phyloP scores from a whole-genome alignment of 2,797 vertebrate species.

The Propithecus perrieri region DNA sequence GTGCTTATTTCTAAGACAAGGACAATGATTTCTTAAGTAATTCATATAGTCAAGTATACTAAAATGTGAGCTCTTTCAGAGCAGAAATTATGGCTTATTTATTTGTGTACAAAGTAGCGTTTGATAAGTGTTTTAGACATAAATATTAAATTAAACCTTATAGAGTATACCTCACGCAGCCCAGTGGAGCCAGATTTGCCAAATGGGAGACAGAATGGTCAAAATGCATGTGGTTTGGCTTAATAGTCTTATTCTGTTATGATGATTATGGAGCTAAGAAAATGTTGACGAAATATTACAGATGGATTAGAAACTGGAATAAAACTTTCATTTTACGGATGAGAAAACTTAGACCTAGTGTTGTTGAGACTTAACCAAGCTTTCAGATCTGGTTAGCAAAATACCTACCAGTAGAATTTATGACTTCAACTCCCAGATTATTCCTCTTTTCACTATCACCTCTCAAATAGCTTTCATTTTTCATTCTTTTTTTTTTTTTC shows the following conservation, averaged over 20 bases:
- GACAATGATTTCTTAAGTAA: background rate
- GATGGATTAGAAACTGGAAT: background rate
- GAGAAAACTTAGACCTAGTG: background rate
- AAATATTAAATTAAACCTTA: background rate
- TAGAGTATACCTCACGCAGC: background rate
- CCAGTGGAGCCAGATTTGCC: background rate
- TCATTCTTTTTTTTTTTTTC: no score
- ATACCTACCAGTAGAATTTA: background rate
- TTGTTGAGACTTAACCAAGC: background rate
- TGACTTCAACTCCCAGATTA: background rate
- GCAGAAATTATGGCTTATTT: background rate
- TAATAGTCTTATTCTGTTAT: background rate
- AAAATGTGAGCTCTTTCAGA: background rate
- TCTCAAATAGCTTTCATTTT: background rate
- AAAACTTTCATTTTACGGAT: background rate
- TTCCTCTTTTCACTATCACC: background rate
- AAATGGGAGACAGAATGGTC: background rate
- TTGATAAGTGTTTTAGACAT: background rate
- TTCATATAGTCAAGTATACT: background rate
- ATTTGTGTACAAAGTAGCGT: background rate
- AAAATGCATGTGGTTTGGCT: background rate
- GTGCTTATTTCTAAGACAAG: background rate
- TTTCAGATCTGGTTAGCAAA: background rate
- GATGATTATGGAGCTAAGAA: background rate
- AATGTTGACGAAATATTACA: background rate